Evolutionary conservation across 92 coral and sea anemone species (phyloP).

Genomic region (Diadumene lineata): DNA sequence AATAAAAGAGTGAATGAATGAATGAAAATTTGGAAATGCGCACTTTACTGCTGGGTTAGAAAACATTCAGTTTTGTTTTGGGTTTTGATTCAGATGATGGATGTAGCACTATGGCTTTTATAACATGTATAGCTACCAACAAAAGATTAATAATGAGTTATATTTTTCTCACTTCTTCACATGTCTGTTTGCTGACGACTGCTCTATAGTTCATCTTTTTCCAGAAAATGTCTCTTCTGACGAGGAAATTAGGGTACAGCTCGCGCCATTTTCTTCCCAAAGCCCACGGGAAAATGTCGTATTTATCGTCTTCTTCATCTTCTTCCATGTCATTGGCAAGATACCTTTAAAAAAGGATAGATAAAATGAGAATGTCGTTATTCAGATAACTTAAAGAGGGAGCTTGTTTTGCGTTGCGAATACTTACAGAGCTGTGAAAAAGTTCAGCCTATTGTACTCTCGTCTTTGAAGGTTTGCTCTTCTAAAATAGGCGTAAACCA

Average conservation of each 20-base stretch:
- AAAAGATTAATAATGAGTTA: neutral
- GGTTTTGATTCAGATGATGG: too few relatives aligned
- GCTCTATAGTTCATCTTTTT: conserved; percentile 89
- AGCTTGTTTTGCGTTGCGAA: too few relatives aligned
- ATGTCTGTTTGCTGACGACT: conserved; percentile 92
- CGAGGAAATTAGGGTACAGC: conserved; percentile 77
- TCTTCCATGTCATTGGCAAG: conserved; percentile 99
- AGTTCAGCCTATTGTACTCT: conserved; percentile 88
- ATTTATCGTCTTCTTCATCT: conserved; percentile 98
- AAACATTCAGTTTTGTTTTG: too few relatives aligned
- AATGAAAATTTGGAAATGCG: neutral
- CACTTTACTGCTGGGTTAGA: neutral
- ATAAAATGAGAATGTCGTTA: neutral
- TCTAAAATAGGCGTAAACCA: conserved; percentile 97
- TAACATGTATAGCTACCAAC: too few relatives aligned
- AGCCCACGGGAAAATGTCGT: conserved; percentile 99
- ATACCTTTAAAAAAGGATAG: conserved; percentile 53
- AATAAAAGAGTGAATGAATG: neutral
- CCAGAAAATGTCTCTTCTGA: conserved; percentile 87
- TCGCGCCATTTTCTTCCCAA: conserved; percentile 96
- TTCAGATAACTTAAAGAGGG: too few relatives aligned
- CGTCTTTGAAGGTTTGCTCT: conserved; percentile 91
- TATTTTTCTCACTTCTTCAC: conserved; percentile 80
- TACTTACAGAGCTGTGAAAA: conserved; percentile 98
- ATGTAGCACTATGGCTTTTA: too few relatives aligned